Percentiles rank a stretch among this genome's conserved stretches.
Conservation (phyloP, 2,888 invertebrate genomes). For the Tetropium fuscum region DNA sequence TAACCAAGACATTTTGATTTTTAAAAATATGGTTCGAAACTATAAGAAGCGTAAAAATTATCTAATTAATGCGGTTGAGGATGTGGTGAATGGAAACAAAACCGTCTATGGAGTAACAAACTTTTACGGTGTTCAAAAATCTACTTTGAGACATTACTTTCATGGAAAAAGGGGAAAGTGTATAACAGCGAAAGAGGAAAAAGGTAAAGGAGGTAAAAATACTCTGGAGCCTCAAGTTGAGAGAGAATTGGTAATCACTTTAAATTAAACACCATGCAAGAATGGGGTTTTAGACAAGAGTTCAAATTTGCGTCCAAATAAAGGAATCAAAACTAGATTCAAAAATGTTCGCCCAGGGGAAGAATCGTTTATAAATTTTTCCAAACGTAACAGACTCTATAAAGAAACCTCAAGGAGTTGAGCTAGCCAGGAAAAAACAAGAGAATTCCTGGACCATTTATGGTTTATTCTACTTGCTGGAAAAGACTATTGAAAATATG, state of each 20-base stretch:
- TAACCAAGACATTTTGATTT: conserved; percentile 3
- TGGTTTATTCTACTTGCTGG: conserved; percentile 7
- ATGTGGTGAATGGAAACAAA: conserved; percentile 31
- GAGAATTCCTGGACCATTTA: conserved; percentile 21
- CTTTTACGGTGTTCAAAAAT: conserved; percentile 32
- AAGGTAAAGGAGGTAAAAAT: conserved; percentile 30
- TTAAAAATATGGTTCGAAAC: conserved; percentile 8
- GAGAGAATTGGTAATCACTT: conserved; percentile 2
- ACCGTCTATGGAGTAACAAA: conserved; percentile 27
- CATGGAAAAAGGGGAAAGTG: conserved; percentile 29
- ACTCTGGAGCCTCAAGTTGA: conserved; percentile 19
- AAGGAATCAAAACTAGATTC: neutral
- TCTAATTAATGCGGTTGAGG: conserved; percentile 20
- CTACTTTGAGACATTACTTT: conserved; percentile 33
- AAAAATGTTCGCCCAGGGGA: conserved; percentile 8
- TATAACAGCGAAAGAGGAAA: conserved; percentile 27
- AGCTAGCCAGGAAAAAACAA: conserved; percentile 20
- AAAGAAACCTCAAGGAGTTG: conserved; percentile 22
- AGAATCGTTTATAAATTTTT: conserved; percentile 26
- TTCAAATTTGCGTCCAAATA: neutral
- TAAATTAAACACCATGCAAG: conserved; percentile 24
- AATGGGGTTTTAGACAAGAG: conserved; percentile 17
- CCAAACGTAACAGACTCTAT: conserved; percentile 6
- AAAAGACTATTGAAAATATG: conserved; percentile 13
- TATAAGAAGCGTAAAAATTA: conserved; percentile 6